Evolutionary conservation across 2,888 invertebrate genomes (phyloP), one percentile per base, ranked within the genome.

Genomic region (Xestia c-nigrum): DNA sequence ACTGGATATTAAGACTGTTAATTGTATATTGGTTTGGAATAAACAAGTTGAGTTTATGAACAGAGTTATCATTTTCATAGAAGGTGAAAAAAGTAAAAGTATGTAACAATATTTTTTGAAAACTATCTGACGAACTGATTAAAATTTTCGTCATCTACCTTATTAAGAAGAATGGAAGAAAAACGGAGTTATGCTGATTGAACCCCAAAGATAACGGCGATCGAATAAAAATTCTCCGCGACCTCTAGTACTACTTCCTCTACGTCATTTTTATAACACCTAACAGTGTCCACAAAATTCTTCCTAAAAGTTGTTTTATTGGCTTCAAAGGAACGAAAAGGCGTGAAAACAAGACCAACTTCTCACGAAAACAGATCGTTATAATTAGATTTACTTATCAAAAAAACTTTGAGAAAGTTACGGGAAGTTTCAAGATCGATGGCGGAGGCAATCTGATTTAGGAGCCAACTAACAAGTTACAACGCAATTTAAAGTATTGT

Each of bases 381-480:
- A 70, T 73, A 84, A 85, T 85, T 75, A 78, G 76, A 76, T 85
- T 87, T 72, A 87, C 64, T 84, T 78, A 73, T 84, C 75, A 85
- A 78, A 76, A 84, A 74, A 81, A 81, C 68, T 86, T 84, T 46
- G 47, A 10, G 24, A 16, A 55, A 78, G 40, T 78, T 76, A 2
- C 6, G 43, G 16, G 2, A 76, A 78, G 52, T 85, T 81, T 5
- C 21, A 21, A 76, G 85, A 87, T 87, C 78, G 78, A 85, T 84
- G 81, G 46, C 31, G 19, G 19, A 31, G 68, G 6, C 67, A 73
- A 84, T 76, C 59, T 65, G 77, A 85, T 87, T 78, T 84, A 71
- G 57, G 74, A 63, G 71, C 6, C 12, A 43, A 68, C 61, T 76
- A 50, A 81, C n/a, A 65, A 81, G 81, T 68, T 68, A 77, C 68